phyloP scores from a whole-genome alignment of 2,888 invertebrate genomes.

The Euclidia mi region DNA sequence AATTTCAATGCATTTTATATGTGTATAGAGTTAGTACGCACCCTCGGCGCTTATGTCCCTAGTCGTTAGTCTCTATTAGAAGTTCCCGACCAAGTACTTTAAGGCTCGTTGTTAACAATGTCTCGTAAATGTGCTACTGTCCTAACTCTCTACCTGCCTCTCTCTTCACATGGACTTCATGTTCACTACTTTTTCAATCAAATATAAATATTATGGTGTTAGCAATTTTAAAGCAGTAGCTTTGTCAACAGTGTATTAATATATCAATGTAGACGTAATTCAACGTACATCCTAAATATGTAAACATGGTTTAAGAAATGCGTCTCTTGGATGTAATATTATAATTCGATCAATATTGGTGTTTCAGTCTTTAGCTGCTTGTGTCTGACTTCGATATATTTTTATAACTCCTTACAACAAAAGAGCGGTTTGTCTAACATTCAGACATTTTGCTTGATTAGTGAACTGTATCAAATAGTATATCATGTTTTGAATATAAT shows the following conservation, averaged over 20 bases:
- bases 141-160: conserved; percentile 35
- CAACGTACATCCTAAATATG: conserved; percentile 14
- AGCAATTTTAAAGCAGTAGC: conserved; percentile 45
- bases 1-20: conserved; percentile 75
- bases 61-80: conserved; percentile 86
- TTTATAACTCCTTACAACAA: conserved; percentile 9
- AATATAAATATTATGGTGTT: conserved; percentile 35
- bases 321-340: background rate
- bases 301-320: conserved; percentile 5
- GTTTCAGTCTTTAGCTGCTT: conserved; percentile 35
- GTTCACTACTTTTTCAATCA: conserved; percentile 37
- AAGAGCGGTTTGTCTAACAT: background rate
- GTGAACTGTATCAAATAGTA: background rate
- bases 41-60: conserved; percentile 88
- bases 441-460: background rate
- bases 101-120: conserved; percentile 81
- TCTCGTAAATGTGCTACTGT: conserved; percentile 59
- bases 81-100: conserved; percentile 88
- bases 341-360: conserved; percentile 15
- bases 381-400: conserved; percentile 17
- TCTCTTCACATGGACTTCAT: conserved; percentile 38
- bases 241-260: conserved; percentile 30
- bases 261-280: conserved; percentile 26
- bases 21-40: conserved; percentile 82
- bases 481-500: background rate